Evolutionary conservation across 2,888 invertebrate species (phyloP), one percentile per base, ranked within the genome.

Genomic region (Euzetes globulus): DNA sequence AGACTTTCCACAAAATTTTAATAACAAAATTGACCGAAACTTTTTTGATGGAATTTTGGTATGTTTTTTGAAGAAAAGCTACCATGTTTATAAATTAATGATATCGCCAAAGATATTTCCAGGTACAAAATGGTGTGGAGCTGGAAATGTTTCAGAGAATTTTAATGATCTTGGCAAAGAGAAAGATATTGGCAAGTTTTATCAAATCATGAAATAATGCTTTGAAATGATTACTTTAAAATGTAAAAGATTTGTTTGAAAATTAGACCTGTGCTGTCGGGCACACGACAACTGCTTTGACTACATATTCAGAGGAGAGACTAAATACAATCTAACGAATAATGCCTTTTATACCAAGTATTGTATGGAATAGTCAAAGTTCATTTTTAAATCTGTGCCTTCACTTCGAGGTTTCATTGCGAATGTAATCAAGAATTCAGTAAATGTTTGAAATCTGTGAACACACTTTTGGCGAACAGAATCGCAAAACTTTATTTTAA

Each of bases 101-200:
- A n/a, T 17, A 9, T 60, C 68, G 11, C 58, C 7, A 9, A 5
- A 60, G 58, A 41, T 65, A 41, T 52, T 72, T 74, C 2, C 55
- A 76, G 79, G 78, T 13, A 79, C 79, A 5, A 79, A 78, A 50
- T 79, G 79, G 79, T 79, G 79, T 55, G 79, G 79, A 1, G 58
- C 76, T 0, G 78, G 78, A 19, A 75, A 77, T 29, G 75, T 75
- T 5, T 77, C 79, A 5, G 33, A 75, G 22, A 27, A 73, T 63
- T 74, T 75, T 37, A 58, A 77, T 13, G 78, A 79, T 55, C 37
- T 78, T 25, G 79, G 79, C 9, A 19, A 41, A 22, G 45, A 76
- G n/a, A 50, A 47, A 25, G 77, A 77, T 50, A 73, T 76, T 7
- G 79, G 58, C 25, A 77, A 22, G 65, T 25, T 19, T n/a, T n/a